These are phyloP conservation scores for Odocoileus hemionus DNA, from an alignment of 2,113 vertebrate genomes.

Conservation along the genomic window DNA sequence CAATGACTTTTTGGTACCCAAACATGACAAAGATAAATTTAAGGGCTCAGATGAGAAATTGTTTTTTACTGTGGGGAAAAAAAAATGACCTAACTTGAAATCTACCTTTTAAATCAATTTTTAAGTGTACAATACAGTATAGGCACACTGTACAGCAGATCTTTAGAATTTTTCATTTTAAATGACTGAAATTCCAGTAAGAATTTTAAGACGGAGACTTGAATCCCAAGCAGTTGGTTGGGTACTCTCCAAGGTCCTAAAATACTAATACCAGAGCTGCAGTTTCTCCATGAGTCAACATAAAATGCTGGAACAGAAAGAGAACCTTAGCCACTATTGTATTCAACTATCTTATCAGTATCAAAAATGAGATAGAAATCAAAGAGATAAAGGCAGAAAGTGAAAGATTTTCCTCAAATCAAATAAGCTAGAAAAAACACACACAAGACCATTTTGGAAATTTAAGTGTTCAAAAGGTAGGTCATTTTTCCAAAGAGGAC, in stretches of 20 bases:
- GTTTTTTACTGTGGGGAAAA: background rate
- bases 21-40: background rate
- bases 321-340: background rate
- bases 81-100: background rate
- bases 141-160: background rate
- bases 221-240: background rate
- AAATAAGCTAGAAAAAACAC: background rate
- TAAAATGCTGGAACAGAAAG: conserved; percentile 7
- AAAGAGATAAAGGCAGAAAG: background rate
- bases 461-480: background rate
- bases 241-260: background rate
- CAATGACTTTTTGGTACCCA: background rate
- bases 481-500: background rate
- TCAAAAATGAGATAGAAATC: background rate
- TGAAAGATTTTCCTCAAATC: background rate
- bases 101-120: background rate
- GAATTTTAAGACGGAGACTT: background rate
- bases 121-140: background rate
- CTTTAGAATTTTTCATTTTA: background rate
- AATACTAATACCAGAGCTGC: background rate
- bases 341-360: background rate
- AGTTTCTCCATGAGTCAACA: background rate
- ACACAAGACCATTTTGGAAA: background rate
- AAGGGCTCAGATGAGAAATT: background rate
- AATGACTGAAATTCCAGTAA: background rate